Base-by-base conservation (phyloP, 2,888 invertebrate genomes). In the Tridacna gigas region DNA sequence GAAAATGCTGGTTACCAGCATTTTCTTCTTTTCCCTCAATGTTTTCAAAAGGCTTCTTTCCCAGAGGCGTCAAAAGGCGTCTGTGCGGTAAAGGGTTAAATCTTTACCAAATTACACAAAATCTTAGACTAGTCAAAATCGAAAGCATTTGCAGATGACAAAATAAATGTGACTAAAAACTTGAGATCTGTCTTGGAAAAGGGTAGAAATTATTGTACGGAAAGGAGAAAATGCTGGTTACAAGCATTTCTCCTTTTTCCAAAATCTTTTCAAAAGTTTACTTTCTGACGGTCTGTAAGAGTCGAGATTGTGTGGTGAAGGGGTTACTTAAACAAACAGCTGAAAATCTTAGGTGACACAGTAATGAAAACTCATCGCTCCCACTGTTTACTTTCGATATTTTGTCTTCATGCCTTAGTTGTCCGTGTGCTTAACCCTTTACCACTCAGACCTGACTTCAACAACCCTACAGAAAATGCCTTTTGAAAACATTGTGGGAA, bases 381-480 rank as follows among this genome's bases (percentile, higher is more conserved):
- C 45, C 28, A 37, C 67, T 71, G 51, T 71, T 71, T 51, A 71
- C 71, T 71, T 71, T 71, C 71, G 12, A 13, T 71, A 47, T 71
- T n/a, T 48, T n/a, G n/a, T 22, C 45, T 51, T 71, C 71, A 48
- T 71, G 51, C 71, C 71, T 25, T 2, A n/a, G 71, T 71, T 71
- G 71, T 71, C 71, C 25, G 51, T 51, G 71, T 71, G 12, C 71
- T 51, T 71, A 37, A n/a, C n/a, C n/a, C n/a, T n/a, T n/a, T n/a
- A n/a, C n/a, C n/a, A n/a, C n/a, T n/a, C n/a, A n/a, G n/a, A n/a
- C n/a, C n/a, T n/a, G n/a, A n/a, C n/a, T n/a, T n/a, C n/a, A n/a
- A n/a, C n/a, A n/a, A n/a, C n/a, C n/a, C n/a, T n/a, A n/a, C n/a
- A n/a, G 12, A 51, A 15, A 51, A 11, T 13, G 15, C 51, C 15